A percentile compares a stretch with the other conserved stretches of the same genome.
Conservation (phyloP, 2,113 vertebrate species). For the Pomatorhinus ruficollis region DNA sequence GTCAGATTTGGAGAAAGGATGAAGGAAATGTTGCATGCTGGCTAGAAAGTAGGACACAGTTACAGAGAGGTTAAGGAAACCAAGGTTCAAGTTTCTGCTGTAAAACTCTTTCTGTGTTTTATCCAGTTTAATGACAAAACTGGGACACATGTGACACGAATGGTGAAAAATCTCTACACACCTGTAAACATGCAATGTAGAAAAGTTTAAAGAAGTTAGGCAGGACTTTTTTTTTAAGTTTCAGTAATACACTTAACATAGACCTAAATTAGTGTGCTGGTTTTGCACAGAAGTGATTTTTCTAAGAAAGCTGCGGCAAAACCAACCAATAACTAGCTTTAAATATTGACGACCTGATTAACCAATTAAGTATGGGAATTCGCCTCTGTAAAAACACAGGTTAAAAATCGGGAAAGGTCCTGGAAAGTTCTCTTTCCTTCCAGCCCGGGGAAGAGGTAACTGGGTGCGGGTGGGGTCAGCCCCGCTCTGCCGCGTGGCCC, state of each 20-base stretch:
- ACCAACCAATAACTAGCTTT: background rate
- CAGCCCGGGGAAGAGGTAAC: background rate
- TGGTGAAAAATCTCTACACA: background rate
- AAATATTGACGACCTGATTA: background rate
- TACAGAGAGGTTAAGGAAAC: background rate
- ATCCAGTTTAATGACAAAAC: background rate
- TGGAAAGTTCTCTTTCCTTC: background rate
- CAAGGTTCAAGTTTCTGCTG: background rate
- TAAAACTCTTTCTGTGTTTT: background rate
- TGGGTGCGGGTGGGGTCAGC: background rate
- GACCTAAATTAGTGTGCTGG: background rate
- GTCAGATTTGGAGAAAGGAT: background rate
- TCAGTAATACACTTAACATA: background rate
- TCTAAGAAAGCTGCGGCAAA: background rate
- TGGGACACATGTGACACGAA: rapidly evolving
- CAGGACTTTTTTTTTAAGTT: background rate
- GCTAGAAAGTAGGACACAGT: background rate
- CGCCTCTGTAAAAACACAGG: background rate
- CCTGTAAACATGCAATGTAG: background rate
- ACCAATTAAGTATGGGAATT: background rate
- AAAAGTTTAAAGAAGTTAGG: background rate
- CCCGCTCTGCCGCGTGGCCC: background rate
- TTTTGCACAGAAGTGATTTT: background rate
- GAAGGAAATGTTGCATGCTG: background rate
- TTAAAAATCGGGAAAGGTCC: background rate